Percentiles rank a stretch among this genome's conserved stretches.
Evolutionary conservation across 2,888 invertebrate species (phyloP).

Genomic region (Philereme transversata): DNA sequence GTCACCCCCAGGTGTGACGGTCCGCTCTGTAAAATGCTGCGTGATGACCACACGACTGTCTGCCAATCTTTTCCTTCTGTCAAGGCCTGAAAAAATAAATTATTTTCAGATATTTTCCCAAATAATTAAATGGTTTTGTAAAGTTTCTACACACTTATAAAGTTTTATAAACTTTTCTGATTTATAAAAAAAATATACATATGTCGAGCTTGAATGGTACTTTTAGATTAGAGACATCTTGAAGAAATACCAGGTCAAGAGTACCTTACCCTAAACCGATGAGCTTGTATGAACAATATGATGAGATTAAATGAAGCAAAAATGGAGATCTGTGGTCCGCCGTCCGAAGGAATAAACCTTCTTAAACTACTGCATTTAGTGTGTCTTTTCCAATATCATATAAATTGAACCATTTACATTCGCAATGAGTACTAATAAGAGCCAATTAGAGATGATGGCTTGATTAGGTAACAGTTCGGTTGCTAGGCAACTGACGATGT

Average conservation of each 20-base stretch:
- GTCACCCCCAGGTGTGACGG: conserved; percentile 83
- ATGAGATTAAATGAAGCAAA: no score
- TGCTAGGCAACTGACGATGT: conserved; percentile 43
- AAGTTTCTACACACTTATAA: no score
- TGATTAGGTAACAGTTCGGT: conserved; percentile 24
- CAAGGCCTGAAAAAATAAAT: conserved; percentile 55
- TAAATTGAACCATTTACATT: conserved; percentile 7
- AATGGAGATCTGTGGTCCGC: no score
- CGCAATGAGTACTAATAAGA: conserved; percentile 11
- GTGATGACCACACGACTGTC: conserved; percentile 68
- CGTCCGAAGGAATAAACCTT: no score
- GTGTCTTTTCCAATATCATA: neutral
- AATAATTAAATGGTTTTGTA: no score
- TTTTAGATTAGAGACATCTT: no score
- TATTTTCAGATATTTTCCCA: neutral
- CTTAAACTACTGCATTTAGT: neutral
- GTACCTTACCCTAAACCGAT: no score
- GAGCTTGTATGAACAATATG: no score
- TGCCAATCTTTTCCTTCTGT: conserved; percentile 63
- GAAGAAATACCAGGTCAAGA: no score
- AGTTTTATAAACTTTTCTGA: no score
- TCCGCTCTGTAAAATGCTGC: conserved; percentile 78
- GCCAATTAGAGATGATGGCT: conserved; percentile 10
- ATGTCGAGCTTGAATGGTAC: no score
- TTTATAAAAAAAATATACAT: no score